Evolutionary conservation across 2,888 invertebrate genomes (phyloP).

Genomic region (Chrysopilus asiliformis): DNA sequence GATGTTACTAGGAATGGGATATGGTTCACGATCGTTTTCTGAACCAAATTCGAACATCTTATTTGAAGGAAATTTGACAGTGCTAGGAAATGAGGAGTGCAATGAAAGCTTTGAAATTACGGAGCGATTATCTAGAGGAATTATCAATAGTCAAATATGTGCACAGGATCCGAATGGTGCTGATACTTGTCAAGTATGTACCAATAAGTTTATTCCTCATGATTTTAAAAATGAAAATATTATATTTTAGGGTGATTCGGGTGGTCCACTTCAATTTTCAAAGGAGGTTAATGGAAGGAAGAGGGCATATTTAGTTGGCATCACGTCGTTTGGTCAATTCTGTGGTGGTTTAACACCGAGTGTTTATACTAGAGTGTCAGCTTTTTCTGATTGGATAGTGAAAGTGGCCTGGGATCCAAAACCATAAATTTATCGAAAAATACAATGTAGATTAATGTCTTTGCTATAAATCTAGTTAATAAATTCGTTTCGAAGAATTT

Average conservation of each 20-base stretch:
- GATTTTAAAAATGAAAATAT: too few relatives aligned
- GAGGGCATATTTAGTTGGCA: constrained; percentile 13
- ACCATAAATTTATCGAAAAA: too few relatives aligned
- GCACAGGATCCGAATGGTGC: constrained; percentile 18
- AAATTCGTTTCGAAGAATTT: too few relatives aligned
- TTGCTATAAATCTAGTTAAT: too few relatives aligned
- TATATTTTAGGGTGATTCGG: constrained; percentile 21
- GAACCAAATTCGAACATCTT: constrained; percentile 5
- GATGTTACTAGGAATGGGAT: constrained; percentile 5
- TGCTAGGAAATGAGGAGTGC: constrained; percentile 1
- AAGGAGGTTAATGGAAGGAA: constrained; percentile 3
- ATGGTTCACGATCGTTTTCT: constrained; percentile 3
- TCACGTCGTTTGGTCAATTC: constrained; percentile 11
- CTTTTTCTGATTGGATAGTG: constrained; percentile 11
- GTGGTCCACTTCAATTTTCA: constrained; percentile 13
- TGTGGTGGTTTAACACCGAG: constrained; percentile 5
- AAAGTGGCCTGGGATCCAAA: too few relatives aligned
- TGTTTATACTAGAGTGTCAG: constrained; percentile 6
- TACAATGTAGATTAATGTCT: too few relatives aligned
- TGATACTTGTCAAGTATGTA: constrained; percentile 18
- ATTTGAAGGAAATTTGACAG: constrained; percentile 1
- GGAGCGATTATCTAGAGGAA: constrained; percentile 13
- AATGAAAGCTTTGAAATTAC: background rate
- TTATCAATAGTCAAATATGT: constrained; percentile 21
- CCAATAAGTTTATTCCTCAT: too few relatives aligned